Percentiles rank a stretch among this genome's conserved stretches.
Evolutionary conservation across 2,888 invertebrate genomes (phyloP).

Genomic region (Heliconius cydno): DNA sequence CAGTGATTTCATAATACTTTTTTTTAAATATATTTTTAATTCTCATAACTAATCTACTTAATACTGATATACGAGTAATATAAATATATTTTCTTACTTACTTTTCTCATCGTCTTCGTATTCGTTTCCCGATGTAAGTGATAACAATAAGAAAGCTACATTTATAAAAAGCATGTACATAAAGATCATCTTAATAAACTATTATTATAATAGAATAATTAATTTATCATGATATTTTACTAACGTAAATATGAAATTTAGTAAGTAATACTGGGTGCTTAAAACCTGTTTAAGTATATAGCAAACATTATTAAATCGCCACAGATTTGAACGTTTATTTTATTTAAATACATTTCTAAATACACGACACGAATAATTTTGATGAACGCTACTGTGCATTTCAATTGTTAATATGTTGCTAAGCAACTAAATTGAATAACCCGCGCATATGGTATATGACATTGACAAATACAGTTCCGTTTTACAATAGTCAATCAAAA

Average conservation of each 20-base stretch:
- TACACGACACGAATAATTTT: slow-evolving; percentile 32
- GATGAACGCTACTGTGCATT: slow-evolving; percentile 62
- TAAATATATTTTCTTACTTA: slow-evolving; percentile 43
- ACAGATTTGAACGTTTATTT: slow-evolving; percentile 1
- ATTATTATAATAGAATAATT: slow-evolving; percentile 10
- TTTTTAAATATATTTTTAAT: too few species aligned
- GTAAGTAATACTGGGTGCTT: slow-evolving; percentile 3
- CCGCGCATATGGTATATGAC: slow-evolving; percentile 57
- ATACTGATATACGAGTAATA: background rate
- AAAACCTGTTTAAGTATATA: background rate
- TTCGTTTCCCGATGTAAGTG: slow-evolving; percentile 41
- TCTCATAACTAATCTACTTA: too few species aligned
- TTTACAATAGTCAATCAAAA: slow-evolving; percentile 4
- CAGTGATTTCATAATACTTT: background rate
- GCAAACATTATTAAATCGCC: background rate
- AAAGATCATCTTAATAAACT: slow-evolving; percentile 48
- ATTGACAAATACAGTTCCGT: slow-evolving; percentile 25
- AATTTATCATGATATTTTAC: slow-evolving; percentile 12
- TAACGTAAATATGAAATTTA: background rate
- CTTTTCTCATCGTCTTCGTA: slow-evolving; percentile 50
- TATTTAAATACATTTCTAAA: slow-evolving; percentile 31
- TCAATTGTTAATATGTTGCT: slow-evolving; percentile 69
- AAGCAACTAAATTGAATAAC: slow-evolving; percentile 77
- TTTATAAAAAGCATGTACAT: slow-evolving; percentile 42
- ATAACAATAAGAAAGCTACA: slow-evolving; percentile 34